A percentile compares a stretch with the other conserved stretches of the same genome.
These are phyloP conservation scores for Atlantisia rogersi DNA, from an alignment of 2,113 vertebrate genomes.

Conservation along the genomic window DNA sequence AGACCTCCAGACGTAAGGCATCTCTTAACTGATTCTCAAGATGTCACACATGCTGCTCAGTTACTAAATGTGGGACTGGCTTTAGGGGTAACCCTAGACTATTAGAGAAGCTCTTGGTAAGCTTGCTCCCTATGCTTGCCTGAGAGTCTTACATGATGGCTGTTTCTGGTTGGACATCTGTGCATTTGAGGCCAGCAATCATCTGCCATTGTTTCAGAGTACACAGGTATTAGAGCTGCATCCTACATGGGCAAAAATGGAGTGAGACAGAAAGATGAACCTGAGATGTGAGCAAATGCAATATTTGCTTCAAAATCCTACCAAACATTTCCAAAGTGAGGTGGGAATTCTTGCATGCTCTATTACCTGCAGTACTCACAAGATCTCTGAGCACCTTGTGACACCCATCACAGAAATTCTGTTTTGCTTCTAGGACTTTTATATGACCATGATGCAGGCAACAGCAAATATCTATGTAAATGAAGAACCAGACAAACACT, in stretches of 20 bases:
- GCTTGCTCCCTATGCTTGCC: background rate
- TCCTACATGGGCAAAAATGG: background rate
- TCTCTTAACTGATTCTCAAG: background rate
- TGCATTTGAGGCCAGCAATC: background rate
- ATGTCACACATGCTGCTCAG: background rate
- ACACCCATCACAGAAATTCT: background rate
- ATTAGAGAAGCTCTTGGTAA: background rate
- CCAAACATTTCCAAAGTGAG: background rate
- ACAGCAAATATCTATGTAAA: background rate
- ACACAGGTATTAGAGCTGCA: background rate
- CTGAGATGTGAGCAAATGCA: background rate
- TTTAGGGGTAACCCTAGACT: background rate
- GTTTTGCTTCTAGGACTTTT: background rate
- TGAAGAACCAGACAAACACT: background rate
- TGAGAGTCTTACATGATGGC: background rate
- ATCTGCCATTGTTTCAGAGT: background rate
- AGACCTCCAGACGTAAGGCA: background rate
- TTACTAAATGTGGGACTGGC: background rate
- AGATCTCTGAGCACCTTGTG: background rate
- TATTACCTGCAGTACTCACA: background rate
- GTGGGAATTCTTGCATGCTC: background rate
- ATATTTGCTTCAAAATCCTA: background rate
- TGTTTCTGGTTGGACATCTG: background rate
- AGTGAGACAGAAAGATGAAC: background rate
- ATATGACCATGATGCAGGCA: background rate